These are phyloP conservation scores for Aphaenogaster ashmeadi DNA, from an alignment of 1,140 invertebrate genomes.

Conservation along the genomic window DNA sequence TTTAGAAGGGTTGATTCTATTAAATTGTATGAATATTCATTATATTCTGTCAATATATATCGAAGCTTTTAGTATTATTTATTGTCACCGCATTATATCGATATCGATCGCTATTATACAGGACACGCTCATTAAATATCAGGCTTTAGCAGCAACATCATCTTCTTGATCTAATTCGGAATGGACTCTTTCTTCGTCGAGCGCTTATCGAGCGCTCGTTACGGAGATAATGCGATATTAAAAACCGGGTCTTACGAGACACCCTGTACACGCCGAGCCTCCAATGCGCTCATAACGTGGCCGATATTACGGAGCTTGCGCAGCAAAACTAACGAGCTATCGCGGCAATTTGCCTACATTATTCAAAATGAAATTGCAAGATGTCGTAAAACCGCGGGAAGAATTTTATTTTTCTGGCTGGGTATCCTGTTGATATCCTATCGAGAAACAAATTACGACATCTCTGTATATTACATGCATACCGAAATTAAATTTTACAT, in stretches of 20 bases:
- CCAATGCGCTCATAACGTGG: constrained; percentile 41
- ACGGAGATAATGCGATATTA: constrained; percentile 57
- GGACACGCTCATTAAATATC: constrained; percentile 44
- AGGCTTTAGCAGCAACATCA: constrained; percentile 32
- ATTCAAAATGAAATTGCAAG: constrained; percentile 48
- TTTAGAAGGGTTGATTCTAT: background rate
- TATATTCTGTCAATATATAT: constrained; percentile 32
- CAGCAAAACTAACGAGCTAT: constrained; percentile 49
- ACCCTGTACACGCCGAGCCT: constrained; percentile 11
- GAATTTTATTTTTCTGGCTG: constrained; percentile 29
- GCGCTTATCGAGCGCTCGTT: constrained; percentile 55
- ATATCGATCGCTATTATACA: constrained; percentile 17
- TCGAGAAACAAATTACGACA: background rate
- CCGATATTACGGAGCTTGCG: constrained; percentile 45
- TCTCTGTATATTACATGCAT: background rate
- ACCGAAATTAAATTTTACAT: constrained; percentile 3
- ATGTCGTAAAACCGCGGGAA: constrained; percentile 16
- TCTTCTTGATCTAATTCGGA: constrained; percentile 43
- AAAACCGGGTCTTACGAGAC: constrained; percentile 57
- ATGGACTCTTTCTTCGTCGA: constrained; percentile 49
- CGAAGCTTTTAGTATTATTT: constrained; percentile 38
- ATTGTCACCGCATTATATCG: constrained; percentile 12
- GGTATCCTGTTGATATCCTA: background rate
- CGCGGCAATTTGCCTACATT: constrained; percentile 47
- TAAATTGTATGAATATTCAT: constrained; percentile 25